These are phyloP conservation scores for Ophraella communa DNA, from an alignment of 2,888 invertebrate genomes.

Conservation along the genomic window DNA sequence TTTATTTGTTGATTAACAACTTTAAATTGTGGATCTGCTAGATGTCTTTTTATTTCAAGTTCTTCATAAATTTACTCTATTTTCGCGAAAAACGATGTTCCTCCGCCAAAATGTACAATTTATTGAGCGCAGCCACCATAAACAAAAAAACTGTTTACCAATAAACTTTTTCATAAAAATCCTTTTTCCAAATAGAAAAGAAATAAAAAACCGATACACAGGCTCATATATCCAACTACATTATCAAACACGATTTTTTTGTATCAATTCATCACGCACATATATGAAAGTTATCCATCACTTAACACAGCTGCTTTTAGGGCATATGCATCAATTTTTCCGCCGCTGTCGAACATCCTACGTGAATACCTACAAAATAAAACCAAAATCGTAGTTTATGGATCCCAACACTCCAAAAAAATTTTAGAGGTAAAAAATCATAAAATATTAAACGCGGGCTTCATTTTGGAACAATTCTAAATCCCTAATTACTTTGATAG, in stretches of 20 bases:
- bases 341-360: not conserved
- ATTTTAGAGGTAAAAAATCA: too few species aligned
- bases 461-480: too few species aligned
- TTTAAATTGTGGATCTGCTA: too few species aligned
- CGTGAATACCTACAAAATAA: too few species aligned
- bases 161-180: not conserved
- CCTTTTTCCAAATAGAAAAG: constrained; percentile 4
- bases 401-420: too few species aligned
- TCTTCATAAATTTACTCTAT: not conserved
- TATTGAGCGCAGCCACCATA: not conserved
- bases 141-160: not conserved
- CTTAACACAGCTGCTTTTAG: constrained; percentile 8
- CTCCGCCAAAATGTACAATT: not conserved
- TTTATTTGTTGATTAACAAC: too few species aligned
- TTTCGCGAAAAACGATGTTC: not conserved
- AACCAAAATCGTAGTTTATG: constrained; percentile 3
- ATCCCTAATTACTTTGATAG: too few species aligned
- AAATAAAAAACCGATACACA: constrained; percentile 9
- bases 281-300: constrained; percentile 14
- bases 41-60: not conserved
- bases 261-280: constrained; percentile 12
- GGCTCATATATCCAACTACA: constrained; percentile 4
- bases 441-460: too few species aligned
- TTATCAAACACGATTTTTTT: constrained; percentile 8
- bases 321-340: constrained; percentile 5